Evolutionary conservation across 2,113 vertebrate species (phyloP).

Genomic region (Oenanthe melanoleuca): DNA sequence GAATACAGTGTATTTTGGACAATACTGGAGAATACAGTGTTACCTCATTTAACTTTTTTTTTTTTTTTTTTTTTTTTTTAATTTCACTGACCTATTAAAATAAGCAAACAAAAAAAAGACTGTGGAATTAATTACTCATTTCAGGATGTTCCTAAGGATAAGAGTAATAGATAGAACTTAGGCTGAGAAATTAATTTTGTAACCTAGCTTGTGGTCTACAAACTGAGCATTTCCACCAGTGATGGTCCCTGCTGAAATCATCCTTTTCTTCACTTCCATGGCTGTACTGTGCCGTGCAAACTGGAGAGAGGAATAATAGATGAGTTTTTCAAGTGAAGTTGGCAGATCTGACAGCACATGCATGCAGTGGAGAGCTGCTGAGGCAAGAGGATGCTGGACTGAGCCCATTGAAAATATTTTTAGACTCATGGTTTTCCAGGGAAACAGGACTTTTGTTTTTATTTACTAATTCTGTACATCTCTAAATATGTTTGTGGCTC

Average conservation of each 20-base stretch:
- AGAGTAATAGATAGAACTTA: neutral
- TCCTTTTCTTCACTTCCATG: neutral
- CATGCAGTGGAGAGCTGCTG: neutral
- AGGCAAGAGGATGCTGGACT: constrained; percentile 15
- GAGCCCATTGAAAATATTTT: constrained; percentile 24
- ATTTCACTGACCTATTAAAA: neutral
- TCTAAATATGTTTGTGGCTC: neutral
- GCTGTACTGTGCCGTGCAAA: neutral
- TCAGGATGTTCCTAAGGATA: neutral
- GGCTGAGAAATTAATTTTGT: neutral
- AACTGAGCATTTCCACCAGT: neutral
- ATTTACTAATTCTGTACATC: neutral
- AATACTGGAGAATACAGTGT: neutral
- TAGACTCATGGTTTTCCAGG: neutral
- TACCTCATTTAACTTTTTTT: neutral
- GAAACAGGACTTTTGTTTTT: neutral
- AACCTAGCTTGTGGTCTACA: neutral
- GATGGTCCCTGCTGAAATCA: neutral
- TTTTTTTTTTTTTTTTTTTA: accelerated
- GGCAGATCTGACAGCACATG: constrained; percentile 21
- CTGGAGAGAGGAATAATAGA: neutral
- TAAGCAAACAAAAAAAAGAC: neutral
- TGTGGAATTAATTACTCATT: neutral
- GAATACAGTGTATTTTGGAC: too few species aligned
- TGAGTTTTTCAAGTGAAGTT: neutral